Conservation (phyloP, 2,113 vertebrate species). For the Hippocampus zosterae region DNA sequence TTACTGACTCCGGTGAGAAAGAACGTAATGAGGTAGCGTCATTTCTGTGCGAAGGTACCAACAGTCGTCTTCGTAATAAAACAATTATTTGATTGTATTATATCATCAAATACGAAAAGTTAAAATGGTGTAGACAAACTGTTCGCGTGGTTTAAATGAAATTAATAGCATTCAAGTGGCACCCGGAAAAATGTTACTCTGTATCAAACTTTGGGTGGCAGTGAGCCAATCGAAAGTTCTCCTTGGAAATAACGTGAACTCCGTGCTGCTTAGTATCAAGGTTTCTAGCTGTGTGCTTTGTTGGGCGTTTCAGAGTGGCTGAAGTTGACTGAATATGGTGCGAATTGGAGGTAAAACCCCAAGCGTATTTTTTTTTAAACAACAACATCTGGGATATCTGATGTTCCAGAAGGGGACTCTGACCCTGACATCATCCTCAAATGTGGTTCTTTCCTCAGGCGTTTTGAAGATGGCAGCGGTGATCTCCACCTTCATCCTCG, state of each 20-base stretch:
- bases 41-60: neutral
- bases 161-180: neutral
- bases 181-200: neutral
- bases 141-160: neutral
- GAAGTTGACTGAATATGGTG: slow-evolving; percentile 38
- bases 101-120: neutral
- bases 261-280: neutral
- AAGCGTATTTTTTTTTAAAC: neutral
- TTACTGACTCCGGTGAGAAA: neutral
- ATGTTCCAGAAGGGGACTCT: neutral
- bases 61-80: neutral
- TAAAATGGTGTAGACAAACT: neutral
- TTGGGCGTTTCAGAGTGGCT: neutral
- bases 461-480: slow-evolving; percentile 80
- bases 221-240: neutral
- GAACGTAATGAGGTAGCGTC: neutral
- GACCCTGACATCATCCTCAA: neutral
- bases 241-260: neutral
- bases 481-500: slow-evolving; percentile 78
- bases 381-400: neutral
- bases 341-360: slow-evolving; percentile 51
- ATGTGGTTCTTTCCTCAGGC: slow-evolving; percentile 57
- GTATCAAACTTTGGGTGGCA: neutral
- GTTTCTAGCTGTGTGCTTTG: neutral
- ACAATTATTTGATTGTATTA: too few relatives aligned